A percentile compares a stretch with the other conserved stretches of the same genome.
Evolutionary conservation across 2,113 vertebrate genomes (phyloP).

Genomic region (Gasterosteus nipponicus): DNA sequence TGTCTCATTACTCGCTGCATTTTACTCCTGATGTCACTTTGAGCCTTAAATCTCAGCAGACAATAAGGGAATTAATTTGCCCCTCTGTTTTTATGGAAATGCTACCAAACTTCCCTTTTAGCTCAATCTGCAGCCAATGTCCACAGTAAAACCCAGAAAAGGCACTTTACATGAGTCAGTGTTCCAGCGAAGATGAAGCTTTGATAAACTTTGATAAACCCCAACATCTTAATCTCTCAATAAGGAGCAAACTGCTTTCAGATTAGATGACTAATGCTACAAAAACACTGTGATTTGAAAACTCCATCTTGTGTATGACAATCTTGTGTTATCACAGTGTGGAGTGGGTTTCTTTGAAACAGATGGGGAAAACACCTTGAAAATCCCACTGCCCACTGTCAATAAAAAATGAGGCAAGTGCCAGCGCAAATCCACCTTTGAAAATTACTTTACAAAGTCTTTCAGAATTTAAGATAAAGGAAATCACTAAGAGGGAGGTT

Average conservation of each 20-base stretch:
- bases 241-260: neutral
- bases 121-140: neutral
- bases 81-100: slow-evolving; percentile 3
- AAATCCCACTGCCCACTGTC: neutral
- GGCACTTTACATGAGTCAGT: neutral
- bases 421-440: neutral
- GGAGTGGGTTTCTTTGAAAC: neutral
- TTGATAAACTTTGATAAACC: slow-evolving; percentile 4
- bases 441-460: neutral
- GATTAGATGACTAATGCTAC: slow-evolving; percentile 2
- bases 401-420: too few species aligned
- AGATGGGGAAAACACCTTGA: neutral
- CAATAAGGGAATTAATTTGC: slow-evolving; percentile 9
- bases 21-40: neutral
- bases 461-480: neutral
- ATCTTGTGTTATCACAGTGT: neutral
- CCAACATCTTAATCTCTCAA: slow-evolving; percentile 17
- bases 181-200: slow-evolving; percentile 16
- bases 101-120: neutral
- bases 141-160: neutral
- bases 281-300: neutral
- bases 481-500: neutral
- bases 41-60: neutral
- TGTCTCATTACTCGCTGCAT: neutral
- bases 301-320: neutral